Evolutionary conservation across 2,888 invertebrate genomes (phyloP), one percentile per base, ranked within the genome.

Genomic region (Bimastos eiseni): DNA sequence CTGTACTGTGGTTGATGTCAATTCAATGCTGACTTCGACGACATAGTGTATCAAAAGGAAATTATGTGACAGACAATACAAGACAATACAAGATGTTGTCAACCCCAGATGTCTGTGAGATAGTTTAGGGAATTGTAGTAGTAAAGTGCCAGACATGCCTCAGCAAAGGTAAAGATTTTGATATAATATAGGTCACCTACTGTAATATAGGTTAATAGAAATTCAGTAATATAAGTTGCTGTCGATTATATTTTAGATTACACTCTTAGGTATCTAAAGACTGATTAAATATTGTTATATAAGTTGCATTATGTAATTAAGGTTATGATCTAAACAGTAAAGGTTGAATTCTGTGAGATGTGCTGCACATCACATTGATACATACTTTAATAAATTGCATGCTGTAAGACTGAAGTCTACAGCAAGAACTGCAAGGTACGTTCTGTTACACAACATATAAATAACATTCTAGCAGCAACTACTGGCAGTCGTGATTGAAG

Each of bases 401-500:
- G 55, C 55, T 55, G 11, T 55, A 55, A 55, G 70, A 70, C 70
- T 70, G 70, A 70, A 70, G n/a, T 8, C 8, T 11, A 70, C 13
- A n/a, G 70, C 70, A 70, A n/a, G 70, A 70, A 70, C n/a, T 70
- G n/a, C n/a, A 3, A n/a, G 70, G 70, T 70, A 70, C n/a, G 70
- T 70, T 70, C n/a, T 30, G 6, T 70, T 70, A n/a, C 70, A 70
- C 70, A 70, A 70, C 11, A 70, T 70, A 8, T n/a, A 41, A 6
- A 11, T 41, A 41, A 70, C 24, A 6, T 70, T 70, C 30, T 70
- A 70, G 30, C n/a, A 70, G 70, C 36, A 86, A 36, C 86, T 86
- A 36, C 86, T 86, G 86, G 86, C 86, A 86, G 86, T 86, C 86
- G 86, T 34, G 36, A 21, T 86, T 34, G 86, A 11, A 86, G 37